These are phyloP conservation scores for Keiferia lycopersicella DNA, from an alignment of 2,888 invertebrate genomes.

Conservation along the genomic window DNA sequence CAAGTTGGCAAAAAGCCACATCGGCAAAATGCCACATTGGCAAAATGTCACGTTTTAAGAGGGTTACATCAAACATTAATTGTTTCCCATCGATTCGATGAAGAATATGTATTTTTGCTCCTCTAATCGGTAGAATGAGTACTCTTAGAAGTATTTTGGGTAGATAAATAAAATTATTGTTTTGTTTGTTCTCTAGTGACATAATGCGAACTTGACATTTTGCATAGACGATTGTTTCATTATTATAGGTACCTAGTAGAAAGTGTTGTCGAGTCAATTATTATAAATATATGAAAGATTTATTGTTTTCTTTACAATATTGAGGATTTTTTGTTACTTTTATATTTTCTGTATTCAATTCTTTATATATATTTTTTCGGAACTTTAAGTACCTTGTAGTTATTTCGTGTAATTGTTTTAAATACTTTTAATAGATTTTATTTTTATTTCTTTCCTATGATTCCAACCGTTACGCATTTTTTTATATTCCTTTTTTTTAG, in stretches of 20 bases:
- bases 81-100: too few species aligned
- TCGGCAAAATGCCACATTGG: too few species aligned
- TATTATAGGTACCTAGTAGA: not conserved
- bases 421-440: not conserved
- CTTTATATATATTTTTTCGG: not conserved
- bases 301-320: not conserved
- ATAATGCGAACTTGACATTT: not conserved
- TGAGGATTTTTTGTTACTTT: not conserved
- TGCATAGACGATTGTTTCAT: not conserved
- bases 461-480: not conserved
- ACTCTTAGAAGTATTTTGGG: too few species aligned
- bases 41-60: too few species aligned
- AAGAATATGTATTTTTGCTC: too few species aligned
- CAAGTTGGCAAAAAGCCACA: too few species aligned
- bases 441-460: not conserved
- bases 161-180: too few species aligned
- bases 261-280: slow-evolving; percentile 17
- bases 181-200: too few species aligned
- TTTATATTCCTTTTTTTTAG: not conserved
- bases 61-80: too few species aligned
- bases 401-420: not conserved
- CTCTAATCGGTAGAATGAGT: too few species aligned
- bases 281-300: slow-evolving; percentile 1
- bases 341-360: not conserved
- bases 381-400: too few species aligned